Evolutionary conservation across 2,113 vertebrate genomes (phyloP).

Genomic region (Lepus timidus): DNA sequence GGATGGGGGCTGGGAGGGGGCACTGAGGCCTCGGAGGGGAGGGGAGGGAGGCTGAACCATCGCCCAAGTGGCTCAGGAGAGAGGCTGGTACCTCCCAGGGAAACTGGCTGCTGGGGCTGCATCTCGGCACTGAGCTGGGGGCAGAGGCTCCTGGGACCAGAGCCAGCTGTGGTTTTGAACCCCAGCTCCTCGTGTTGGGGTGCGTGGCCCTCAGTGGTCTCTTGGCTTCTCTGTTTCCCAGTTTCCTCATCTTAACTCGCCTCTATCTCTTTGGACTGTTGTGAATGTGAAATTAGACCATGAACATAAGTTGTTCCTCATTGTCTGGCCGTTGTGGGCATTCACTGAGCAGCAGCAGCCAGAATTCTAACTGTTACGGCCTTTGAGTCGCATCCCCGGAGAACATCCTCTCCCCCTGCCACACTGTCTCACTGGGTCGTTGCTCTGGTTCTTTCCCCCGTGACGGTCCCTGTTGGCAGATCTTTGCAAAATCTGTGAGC

Average conservation of each 20-base stretch:
- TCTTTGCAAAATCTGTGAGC: not conserved
- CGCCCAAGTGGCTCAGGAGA: not conserved
- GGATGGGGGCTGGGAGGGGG: not conserved
- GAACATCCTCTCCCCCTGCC: not conserved
- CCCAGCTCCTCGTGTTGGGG: not conserved
- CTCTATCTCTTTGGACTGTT: not conserved
- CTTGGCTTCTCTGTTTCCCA: not conserved
- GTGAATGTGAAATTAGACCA: constrained; percentile 1
- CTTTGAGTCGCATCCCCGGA: not conserved
- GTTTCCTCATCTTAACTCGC: not conserved
- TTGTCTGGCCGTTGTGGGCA: not conserved
- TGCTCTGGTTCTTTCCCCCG: not conserved
- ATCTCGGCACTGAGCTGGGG: too few species aligned
- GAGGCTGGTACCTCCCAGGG: not conserved
- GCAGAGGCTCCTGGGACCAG: not conserved
- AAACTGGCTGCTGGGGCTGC: rapidly evolving
- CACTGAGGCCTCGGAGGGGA: not conserved
- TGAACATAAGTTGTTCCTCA: not conserved
- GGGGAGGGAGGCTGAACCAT: not conserved
- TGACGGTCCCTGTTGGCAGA: not conserved
- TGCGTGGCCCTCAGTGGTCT: not conserved
- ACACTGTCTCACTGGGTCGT: not conserved
- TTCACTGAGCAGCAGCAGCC: not conserved
- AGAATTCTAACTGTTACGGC: not conserved
- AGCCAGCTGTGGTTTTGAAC: not conserved